Base-by-base conservation (phyloP, 30 jellyfish, hydroid and myxozoan genomes). In the Hydractinia echinata region DNA sequence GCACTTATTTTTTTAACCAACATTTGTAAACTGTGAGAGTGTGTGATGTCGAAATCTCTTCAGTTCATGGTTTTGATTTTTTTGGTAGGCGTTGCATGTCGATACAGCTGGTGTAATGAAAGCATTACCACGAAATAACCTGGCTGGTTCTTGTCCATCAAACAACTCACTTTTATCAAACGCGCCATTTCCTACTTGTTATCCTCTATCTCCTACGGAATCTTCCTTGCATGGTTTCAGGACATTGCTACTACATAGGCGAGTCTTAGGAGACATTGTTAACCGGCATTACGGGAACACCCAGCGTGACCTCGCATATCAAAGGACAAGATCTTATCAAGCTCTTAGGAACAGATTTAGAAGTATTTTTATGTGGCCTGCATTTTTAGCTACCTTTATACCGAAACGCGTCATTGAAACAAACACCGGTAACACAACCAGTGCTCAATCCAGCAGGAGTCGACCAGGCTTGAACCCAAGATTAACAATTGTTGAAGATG, bases 321-420 rank as follows among this genome's bases (percentile, higher is more conserved):
- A 74, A 79, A 62, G 61, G 54, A 61, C 95, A 52, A 85, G 9
- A 19, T 84, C 80, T 20, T 89, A 84, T 69, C 55, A 81, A 8
- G 80, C 90, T 3, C 70, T 89, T 13, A 76, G 84, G 11, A 71
- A 89, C 49, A 82, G 97, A 5, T 89, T 89, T 62, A 81, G 73
- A 48, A 76, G 92, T 19, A 21, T 89, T 82, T 89, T 89, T 52
- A 18, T 84, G 70, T 89, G 97, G 97, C 95, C 97, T 14, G 91
- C 94, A 4, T 86, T 89, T 54, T 67, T 89, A 39, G 90, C 90
- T 30, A 76, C 97, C 0, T 89, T 84, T 73, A 76, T 67, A 8
- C 95, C 97, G 18, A 79, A 74, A 58, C 54, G 20, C 4, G 54
- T 58, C 7, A 4, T 51, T 1, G 74, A 51, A 6, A 64, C 44